Evolutionary conservation across 2,888 invertebrate species (phyloP).

Genomic region (Chaetogeoica ovagalla): DNA sequence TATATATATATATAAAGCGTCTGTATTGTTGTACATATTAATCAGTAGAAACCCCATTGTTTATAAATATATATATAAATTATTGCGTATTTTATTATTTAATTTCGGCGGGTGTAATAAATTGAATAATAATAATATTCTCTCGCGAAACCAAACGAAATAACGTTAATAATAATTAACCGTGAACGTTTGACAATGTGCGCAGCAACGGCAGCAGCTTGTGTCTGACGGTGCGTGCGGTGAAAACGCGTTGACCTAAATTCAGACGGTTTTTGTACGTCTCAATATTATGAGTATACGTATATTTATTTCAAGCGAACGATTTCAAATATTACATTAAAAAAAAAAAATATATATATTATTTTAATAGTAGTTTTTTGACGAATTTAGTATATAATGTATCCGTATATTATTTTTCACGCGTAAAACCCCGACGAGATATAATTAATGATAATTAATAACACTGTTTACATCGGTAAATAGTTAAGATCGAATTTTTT

Average conservation of each 20-base stretch:
- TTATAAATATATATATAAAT: neutral
- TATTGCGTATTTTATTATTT: neutral
- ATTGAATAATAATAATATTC: neutral
- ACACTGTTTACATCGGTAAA: too few relatives aligned
- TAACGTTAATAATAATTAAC: neutral
- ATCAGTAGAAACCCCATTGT: neutral
- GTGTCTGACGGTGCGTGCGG: neutral
- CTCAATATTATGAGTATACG: neutral
- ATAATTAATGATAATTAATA: too few relatives aligned
- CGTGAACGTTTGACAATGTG: slow-evolving; percentile 2
- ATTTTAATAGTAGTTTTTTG: too few relatives aligned
- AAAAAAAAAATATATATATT: neutral
- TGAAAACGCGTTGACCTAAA: slow-evolving; percentile 3
- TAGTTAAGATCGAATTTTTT: too few relatives aligned
- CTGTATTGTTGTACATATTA: too few relatives aligned
- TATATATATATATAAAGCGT: too few relatives aligned
- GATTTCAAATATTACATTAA: neutral
- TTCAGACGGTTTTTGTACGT: neutral
- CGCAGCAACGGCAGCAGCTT: neutral
- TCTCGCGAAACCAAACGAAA: neutral
- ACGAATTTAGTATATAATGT: too few relatives aligned
- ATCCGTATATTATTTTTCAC: too few relatives aligned
- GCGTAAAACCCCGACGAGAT: too few relatives aligned
- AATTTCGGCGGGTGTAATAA: neutral
- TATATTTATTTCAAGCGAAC: neutral